Percentiles rank a stretch among this genome's conserved stretches.
These are phyloP conservation scores for Euplexia lucipara DNA, from an alignment of 2,888 invertebrate species.

Conservation along the genomic window DNA sequence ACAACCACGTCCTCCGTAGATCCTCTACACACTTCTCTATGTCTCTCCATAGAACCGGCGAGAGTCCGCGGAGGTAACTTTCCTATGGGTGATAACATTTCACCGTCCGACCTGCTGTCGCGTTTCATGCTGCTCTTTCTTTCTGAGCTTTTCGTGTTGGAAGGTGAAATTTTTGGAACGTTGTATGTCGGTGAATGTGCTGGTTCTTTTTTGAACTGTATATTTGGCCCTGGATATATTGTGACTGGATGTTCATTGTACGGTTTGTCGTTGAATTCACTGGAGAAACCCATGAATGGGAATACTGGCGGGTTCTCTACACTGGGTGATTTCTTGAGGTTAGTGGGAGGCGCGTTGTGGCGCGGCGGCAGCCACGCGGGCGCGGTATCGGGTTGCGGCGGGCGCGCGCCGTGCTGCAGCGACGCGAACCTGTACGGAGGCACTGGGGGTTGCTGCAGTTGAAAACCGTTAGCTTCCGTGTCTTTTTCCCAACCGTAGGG, in stretches of 20 bases:
- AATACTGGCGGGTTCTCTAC: slow-evolving; percentile 85
- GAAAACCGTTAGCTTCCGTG: slow-evolving; percentile 80
- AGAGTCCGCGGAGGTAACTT: slow-evolving; percentile 93
- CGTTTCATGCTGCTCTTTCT: slow-evolving; percentile 80
- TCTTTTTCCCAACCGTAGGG: slow-evolving; percentile 94
- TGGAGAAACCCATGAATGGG: slow-evolving; percentile 89
- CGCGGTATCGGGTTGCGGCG: slow-evolving; percentile 77
- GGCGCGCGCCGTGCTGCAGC: slow-evolving; percentile 92
- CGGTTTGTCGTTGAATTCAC: slow-evolving; percentile 88
- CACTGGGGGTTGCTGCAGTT: slow-evolving; percentile 90
- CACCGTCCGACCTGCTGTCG: slow-evolving; percentile 85
- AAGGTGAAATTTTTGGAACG: slow-evolving; percentile 83
- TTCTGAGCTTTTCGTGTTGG: slow-evolving; percentile 82
- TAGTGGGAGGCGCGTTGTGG: slow-evolving; percentile 70
- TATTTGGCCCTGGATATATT: slow-evolving; percentile 92
- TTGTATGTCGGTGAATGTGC: slow-evolving; percentile 86
- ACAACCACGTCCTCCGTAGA: slow-evolving; percentile 88
- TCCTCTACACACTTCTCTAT: slow-evolving; percentile 94
- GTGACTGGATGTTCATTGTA: slow-evolving; percentile 93
- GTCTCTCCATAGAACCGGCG: slow-evolving; percentile 94
- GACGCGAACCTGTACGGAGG: slow-evolving; percentile 93
- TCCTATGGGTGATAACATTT: slow-evolving; percentile 85
- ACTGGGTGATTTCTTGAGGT: slow-evolving; percentile 83
- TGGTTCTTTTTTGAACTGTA: slow-evolving; percentile 79
- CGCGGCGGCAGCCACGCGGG: slow-evolving; percentile 87